phyloP scores from a whole-genome alignment of 2,888 invertebrate species.

The Horisme vitalbata region DNA sequence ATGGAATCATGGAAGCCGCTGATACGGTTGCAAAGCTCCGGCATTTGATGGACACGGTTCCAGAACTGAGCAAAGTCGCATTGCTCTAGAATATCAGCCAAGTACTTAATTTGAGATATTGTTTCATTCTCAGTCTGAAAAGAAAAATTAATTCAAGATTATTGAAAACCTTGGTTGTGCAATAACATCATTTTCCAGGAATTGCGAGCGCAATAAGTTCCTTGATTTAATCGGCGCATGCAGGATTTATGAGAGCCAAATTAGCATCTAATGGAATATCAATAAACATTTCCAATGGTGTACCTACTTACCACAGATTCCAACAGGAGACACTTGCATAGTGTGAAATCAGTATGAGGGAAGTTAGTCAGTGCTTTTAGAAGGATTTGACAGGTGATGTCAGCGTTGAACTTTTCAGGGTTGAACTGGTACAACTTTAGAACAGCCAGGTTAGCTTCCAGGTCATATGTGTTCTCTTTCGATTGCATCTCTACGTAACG shows the following conservation, averaged over 20 bases:
- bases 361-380: conserved; percentile 98
- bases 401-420: conserved; percentile 91
- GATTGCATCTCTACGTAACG: conserved; percentile 97
- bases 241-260: too few species aligned
- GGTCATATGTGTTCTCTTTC: conserved; percentile 95
- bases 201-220: too few species aligned
- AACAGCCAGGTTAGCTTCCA: conserved; percentile 98
- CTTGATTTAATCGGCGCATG: too few species aligned
- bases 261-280: too few species aligned
- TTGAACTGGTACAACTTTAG: conserved; percentile 98
- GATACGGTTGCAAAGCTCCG: conserved; percentile 90
- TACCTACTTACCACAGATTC: conserved; percentile 78
- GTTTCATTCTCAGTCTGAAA: conserved; percentile 90
- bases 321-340: conserved; percentile 97
- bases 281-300: too few species aligned
- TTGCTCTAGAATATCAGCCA: conserved; percentile 95
- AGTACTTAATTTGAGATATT: conserved; percentile 93
- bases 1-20: conserved; percentile 97
- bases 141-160: too few species aligned
- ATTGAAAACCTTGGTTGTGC: too few species aligned
- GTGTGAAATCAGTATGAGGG: conserved; percentile 98
- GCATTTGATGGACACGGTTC: conserved; percentile 89
- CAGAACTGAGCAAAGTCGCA: conserved; percentile 97
- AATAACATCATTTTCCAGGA: too few species aligned
- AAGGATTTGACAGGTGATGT: conserved; percentile 94